Percentiles rank a stretch among this genome's conserved stretches.
phyloP scores from a whole-genome alignment of 2,113 vertebrate species.

The Enhydra lutris region DNA sequence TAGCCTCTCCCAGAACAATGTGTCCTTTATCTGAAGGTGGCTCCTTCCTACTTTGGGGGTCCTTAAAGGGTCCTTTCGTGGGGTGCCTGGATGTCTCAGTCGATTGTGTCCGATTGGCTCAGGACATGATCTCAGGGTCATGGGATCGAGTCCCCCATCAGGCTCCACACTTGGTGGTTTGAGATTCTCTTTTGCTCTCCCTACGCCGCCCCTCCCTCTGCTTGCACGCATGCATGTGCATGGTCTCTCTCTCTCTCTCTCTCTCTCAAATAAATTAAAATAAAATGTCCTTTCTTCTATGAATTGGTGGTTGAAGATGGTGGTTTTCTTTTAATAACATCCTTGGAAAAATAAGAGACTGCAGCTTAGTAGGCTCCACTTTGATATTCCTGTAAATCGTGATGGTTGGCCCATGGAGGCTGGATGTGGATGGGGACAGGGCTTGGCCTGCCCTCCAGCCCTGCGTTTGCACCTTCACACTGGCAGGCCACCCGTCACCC shows the following conservation, averaged over 20 bases:
- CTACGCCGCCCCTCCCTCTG: not conserved
- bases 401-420: not conserved
- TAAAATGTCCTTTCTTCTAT: not conserved
- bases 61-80: not conserved
- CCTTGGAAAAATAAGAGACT: not conserved
- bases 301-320: not conserved
- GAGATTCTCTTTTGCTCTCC: not conserved
- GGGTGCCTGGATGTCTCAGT: not conserved
- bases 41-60: not conserved
- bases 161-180: not conserved
- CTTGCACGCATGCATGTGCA: accelerated
- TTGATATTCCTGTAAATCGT: not conserved
- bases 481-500: not conserved
- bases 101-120: not conserved
- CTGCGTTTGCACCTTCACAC: accelerated
- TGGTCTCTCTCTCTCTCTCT: not conserved
- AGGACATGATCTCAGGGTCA: not conserved
- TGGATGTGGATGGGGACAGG: no score
- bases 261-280: not conserved
- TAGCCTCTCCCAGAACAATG: not conserved
- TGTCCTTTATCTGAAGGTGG: not conserved
- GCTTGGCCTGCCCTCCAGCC: not conserved
- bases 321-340: not conserved
- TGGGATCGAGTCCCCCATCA: not conserved
- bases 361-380: no score